Conservation (phyloP, 2,797 vertebrate genomes). For the Pachyuromys duprasi region DNA sequence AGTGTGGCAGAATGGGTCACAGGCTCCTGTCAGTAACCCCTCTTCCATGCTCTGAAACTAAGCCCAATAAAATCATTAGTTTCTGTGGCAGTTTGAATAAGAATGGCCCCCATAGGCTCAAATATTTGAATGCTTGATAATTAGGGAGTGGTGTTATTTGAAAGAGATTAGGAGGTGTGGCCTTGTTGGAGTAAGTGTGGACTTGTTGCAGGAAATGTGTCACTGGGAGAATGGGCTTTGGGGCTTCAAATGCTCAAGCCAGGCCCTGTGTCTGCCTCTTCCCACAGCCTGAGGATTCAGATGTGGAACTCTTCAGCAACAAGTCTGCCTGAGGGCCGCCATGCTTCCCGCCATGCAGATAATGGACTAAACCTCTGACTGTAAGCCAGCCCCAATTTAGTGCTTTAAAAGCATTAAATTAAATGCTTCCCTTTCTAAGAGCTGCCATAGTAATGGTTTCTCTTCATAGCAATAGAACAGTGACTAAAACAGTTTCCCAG, state of each 20-base stretch:
- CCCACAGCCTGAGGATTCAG: too few species aligned
- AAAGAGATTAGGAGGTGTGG: neutral
- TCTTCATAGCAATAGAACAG: neutral
- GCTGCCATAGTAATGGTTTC: neutral
- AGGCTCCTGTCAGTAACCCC: neutral
- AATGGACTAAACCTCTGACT: neutral
- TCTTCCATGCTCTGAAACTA: neutral
- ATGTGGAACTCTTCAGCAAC: neutral
- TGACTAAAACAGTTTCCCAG: neutral
- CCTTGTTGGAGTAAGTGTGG: neutral
- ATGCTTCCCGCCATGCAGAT: neutral
- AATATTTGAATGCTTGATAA: neutral
- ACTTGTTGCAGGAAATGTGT: neutral
- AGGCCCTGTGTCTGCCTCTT: neutral
- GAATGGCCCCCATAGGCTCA: neutral
- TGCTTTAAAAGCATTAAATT: too few species aligned
- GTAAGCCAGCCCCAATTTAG: neutral
- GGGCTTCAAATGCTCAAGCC: neutral
- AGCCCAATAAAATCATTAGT: neutral
- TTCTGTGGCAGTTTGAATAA: neutral
- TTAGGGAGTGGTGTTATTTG: neutral
- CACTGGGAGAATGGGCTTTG: neutral
- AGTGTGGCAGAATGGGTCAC: neutral
- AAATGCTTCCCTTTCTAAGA: neutral
- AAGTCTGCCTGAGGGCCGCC: neutral